Conservation (phyloP, 2,113 vertebrate species). For the Paralichthys olivaceus region DNA sequence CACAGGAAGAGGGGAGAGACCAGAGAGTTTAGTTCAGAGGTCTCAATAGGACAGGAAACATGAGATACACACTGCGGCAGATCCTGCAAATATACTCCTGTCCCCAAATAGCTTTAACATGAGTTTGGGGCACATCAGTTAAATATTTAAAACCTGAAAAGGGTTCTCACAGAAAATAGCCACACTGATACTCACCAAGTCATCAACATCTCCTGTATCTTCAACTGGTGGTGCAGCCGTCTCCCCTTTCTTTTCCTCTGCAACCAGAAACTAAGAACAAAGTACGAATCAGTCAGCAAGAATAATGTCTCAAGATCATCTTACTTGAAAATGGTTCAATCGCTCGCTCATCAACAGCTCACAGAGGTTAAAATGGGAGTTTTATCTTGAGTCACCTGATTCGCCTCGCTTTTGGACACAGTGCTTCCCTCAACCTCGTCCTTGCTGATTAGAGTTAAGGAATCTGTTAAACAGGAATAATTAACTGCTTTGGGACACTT, state of each 20-base stretch:
- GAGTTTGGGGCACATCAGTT: not conserved
- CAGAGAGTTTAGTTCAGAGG: conserved; percentile 27
- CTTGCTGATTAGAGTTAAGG: conserved; percentile 89
- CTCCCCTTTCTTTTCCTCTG: conserved; percentile 80
- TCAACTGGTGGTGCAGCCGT: conserved; percentile 61
- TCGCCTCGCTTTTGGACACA: conserved; percentile 87
- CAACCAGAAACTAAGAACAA: conserved; percentile 86
- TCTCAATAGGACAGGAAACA: not conserved
- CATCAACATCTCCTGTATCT: conserved; percentile 92
- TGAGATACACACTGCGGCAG: not conserved
- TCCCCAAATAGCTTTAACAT: conserved; percentile 11
- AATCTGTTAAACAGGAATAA: conserved; percentile 81
- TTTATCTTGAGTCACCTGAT: conserved; percentile 82
- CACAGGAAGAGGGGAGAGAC: conserved; percentile 67
- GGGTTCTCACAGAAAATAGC: not conserved
- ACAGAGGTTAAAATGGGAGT: not conserved
- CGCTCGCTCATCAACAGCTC: not conserved
- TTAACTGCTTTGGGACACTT: not conserved
- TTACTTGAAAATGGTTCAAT: not conserved
- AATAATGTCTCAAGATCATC: not conserved
- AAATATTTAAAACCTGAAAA: conserved; percentile 20
- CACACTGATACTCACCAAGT: conserved; percentile 85
- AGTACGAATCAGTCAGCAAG: not conserved
- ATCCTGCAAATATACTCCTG: not conserved
- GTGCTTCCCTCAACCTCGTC: conserved; percentile 88